These are phyloP conservation scores for Dendroctonus valens DNA, from an alignment of 1,140 invertebrate genomes.

Conservation along the genomic window DNA sequence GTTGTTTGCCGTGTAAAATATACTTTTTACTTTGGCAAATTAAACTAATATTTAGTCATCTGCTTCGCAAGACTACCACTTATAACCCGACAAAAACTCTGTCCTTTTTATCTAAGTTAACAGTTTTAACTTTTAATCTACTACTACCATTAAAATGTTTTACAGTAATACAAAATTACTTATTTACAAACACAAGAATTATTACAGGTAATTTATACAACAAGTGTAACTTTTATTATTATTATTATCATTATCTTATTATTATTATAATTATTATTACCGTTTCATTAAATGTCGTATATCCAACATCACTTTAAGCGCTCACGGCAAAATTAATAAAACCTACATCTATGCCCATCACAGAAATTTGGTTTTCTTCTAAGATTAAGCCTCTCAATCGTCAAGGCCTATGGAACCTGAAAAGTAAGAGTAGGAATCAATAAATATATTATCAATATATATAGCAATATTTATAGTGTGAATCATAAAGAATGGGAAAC, in stretches of 20 bases:
- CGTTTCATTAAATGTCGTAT: slow-evolving; percentile 23
- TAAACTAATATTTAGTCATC: not conserved
- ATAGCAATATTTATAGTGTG: no score
- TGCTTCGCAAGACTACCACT: no score
- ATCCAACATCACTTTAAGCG: slow-evolving; percentile 35
- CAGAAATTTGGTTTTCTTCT: slow-evolving; percentile 56
- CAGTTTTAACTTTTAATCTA: not conserved
- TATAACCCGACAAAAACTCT: no score
- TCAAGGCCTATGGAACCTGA: slow-evolving; percentile 75
- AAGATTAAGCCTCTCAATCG: slow-evolving; percentile 63
- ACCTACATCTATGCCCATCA: slow-evolving; percentile 50
- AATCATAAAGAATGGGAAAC: no score
- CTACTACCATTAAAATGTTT: slow-evolving; percentile 37
- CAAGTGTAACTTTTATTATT: slow-evolving; percentile 25
- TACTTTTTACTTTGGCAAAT: slow-evolving; percentile 2
- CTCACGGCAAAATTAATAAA: slow-evolving; percentile 46
- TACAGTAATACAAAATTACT: slow-evolving; percentile 49
- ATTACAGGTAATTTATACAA: slow-evolving; percentile 30
- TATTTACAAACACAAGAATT: slow-evolving; percentile 49
- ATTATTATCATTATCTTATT: slow-evolving; percentile 2
- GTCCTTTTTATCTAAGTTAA: no score
- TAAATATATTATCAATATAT: not conserved
- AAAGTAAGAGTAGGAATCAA: slow-evolving; percentile 32
- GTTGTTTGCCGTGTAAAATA: not conserved
- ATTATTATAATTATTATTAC: slow-evolving; percentile 7